Evolutionary conservation across 2,888 invertebrate species (phyloP).

Genomic region (Hypomecis punctinalis): DNA sequence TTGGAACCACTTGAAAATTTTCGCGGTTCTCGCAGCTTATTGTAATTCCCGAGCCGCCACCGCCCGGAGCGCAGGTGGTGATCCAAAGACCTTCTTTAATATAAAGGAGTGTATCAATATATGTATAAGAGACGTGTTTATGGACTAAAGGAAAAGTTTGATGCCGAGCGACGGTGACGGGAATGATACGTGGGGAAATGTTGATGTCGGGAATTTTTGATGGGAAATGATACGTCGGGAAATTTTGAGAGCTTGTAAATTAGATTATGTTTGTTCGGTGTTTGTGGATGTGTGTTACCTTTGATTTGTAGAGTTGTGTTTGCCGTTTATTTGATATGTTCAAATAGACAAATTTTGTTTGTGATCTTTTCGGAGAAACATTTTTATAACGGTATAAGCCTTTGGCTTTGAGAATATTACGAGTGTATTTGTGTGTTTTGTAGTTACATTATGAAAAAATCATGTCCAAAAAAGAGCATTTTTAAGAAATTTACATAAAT

Average conservation of each 20-base stretch:
- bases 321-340: not conserved
- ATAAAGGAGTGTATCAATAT: conserved; percentile 44
- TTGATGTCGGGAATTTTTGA: conserved; percentile 14
- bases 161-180: conserved; percentile 16
- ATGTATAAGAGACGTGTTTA: conserved; percentile 39
- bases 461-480: no score
- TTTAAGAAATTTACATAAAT: no score
- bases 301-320: not conserved
- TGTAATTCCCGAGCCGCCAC: conserved; percentile 38
- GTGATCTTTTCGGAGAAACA: not conserved
- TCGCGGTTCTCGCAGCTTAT: conserved; percentile 27
- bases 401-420: no score
- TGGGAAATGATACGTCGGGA: conserved; percentile 7
- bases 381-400: no score
- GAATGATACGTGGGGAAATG: conserved; percentile 10
- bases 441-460: no score
- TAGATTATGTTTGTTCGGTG: conserved; percentile 10
- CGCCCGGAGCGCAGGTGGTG: conserved; percentile 40
- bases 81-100: conserved; percentile 43
- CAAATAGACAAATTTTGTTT: not conserved
- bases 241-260: conserved; percentile 19
- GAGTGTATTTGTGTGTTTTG: no score
- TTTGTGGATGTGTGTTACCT: not conserved
- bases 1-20: conserved; percentile 24
- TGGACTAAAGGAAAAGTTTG: conserved; percentile 29